Evolutionary conservation across 35 echinoderm and acorn worm species (phyloP), one percentile per base, ranked within the genome.

Genomic region (Holothuria glaberrima): DNA sequence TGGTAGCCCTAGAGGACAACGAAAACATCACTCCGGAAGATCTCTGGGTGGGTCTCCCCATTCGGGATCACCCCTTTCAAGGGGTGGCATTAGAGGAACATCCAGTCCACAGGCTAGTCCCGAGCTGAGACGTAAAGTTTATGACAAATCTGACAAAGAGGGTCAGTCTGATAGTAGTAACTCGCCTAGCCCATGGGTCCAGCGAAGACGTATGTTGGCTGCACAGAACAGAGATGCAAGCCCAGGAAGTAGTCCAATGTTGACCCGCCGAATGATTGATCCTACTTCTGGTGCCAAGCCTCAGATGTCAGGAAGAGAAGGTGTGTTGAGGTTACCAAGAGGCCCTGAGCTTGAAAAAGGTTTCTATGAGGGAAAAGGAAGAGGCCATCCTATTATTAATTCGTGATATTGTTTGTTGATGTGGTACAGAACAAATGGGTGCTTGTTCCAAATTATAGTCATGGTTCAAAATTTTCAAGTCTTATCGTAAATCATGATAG

Each of bases 31-130:
- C 22, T 75, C 83, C 24, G 91, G 94, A 20, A 83, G 82, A 54
- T 94, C 95, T 20, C 89, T 85, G 45, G 87, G 58, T 58, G 80
- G 59, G 46, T 93, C 91, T 21, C 79, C 85, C 4, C 85, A 69
- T 67, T 87, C 85, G 21, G 60, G 32, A 68, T 87, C 89, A 44
- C 89, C 75, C 26, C 58, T 70, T 83, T 82, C 26, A 74, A 80
- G 58, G 59, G 62, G 45, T 45, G 86, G 52, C 44, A 59, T 76
- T 30, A 82, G 92, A 57, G 72, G 68, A 48, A 97, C 90, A 28
- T 82, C 48, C 13, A 99, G 97, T 66, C 97, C 97, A 21, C 75
- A 69, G 26, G 93, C 59, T 25, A 99, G 97, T 52, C 97, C 97
- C 0, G 97, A 99, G 89, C 83, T 95, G 72, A 59, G 74, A 59